Base-by-base conservation (phyloP, 1,140 invertebrate genomes). In the Periplaneta americana region DNA sequence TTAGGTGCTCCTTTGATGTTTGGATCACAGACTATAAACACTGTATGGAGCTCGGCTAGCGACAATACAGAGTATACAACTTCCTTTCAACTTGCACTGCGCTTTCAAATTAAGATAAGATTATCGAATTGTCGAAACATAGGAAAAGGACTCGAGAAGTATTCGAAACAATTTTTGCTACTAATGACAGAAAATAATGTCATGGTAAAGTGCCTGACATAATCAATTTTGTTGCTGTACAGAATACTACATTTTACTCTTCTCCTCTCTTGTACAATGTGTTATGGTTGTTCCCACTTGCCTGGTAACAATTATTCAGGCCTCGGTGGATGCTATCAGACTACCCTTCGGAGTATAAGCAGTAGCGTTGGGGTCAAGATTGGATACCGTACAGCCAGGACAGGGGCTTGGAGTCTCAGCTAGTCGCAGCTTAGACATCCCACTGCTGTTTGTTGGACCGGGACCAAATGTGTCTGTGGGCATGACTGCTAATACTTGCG, bases 401-500 rank as follows among this genome's bases (percentile, higher is more conserved):
- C 87, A 88, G 36, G 86, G 86, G 82, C 86, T 88, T 82, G 66
- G 37, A 2, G 35, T 74, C 75, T 77, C 75, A 31, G 57, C 36
- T 4, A 82, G 87, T 34, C 92, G 90, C 79, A 94, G 90, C 84
- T 93, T 92, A 82, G 92, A 93, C 83, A 91, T 91, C 86, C 86
- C 83, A 86, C 84, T 81, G 66, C 80, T 77, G 11, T 86, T 79
- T 79, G 80, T 77, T 85, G 80, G 86, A 86, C 80, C 88, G 78
- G 83, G 87, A 86, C 91, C 89, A 86, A 93, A 91, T 75, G 91
- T 89, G 85, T 94, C 94, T 84, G 93, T 91, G 35, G 97, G 96
- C 94, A 98, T 97, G 82, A 98, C 94, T 48, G 96, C 96, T 88
- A 98, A 90, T 85, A 97, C 94, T 89, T 98, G 97, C 78, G 96